Conservation (phyloP, 1,140 invertebrate genomes). For the Drosophila arawakana region DNA sequence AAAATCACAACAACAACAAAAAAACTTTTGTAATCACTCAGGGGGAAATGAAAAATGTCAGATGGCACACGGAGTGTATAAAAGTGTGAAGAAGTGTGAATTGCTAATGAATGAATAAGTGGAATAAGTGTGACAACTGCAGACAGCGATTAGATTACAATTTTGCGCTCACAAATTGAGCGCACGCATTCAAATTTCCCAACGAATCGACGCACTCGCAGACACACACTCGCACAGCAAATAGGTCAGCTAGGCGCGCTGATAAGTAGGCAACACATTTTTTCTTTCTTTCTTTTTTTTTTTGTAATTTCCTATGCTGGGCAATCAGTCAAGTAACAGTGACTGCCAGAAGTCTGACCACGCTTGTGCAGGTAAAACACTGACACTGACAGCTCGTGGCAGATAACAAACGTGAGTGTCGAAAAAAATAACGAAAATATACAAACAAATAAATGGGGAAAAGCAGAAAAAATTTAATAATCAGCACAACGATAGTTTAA, state of each 20-base stretch:
- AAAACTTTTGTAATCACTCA: not conserved
- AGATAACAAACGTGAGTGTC: not conserved
- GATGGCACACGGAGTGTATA: conserved; percentile 4
- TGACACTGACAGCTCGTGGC: conserved; percentile 5
- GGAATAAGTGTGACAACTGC: conserved; percentile 38
- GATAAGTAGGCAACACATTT: conserved; percentile 39
- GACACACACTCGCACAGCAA: not conserved
- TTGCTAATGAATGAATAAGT: conserved; percentile 35
- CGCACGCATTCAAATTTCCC: not conserved
- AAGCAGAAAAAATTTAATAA: not conserved
- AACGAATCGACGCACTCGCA: not conserved
- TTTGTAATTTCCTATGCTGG: not conserved
- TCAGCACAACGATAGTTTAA: not conserved
- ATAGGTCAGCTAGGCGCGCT: conserved; percentile 3
- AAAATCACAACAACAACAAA: not conserved
- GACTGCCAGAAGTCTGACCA: not conserved
- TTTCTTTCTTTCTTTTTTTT: not conserved
- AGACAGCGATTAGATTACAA: conserved; percentile 40
- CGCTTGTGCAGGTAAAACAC: not conserved
- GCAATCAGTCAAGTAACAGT: conserved; percentile 4
- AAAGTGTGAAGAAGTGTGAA: conserved; percentile 14
- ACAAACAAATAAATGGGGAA: not conserved
- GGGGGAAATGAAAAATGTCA: not conserved
- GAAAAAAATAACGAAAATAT: not conserved
- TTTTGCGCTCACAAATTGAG: conserved; percentile 28